Evolutionary conservation across 2,113 vertebrate genomes (phyloP).

Genomic region (Crotalus horridus): DNA sequence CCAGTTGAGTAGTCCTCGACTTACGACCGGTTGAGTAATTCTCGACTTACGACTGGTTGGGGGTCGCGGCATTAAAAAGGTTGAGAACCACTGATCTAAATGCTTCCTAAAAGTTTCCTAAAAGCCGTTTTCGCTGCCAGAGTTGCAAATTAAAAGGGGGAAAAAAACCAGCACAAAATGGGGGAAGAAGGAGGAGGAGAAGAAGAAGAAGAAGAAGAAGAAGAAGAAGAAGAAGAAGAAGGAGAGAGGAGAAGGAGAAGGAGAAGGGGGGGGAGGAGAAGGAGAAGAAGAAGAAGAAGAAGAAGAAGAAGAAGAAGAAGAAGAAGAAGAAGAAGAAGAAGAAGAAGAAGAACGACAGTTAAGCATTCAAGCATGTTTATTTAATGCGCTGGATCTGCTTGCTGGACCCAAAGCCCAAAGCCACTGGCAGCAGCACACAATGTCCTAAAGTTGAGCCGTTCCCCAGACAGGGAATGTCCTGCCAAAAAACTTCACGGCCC

Average conservation of each 20-base stretch:
- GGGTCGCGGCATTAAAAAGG: too few relatives aligned
- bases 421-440: fast-evolving
- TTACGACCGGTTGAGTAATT: too few relatives aligned
- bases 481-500: neutral
- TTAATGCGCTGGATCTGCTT: constrained; percentile 46
- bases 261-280: too few relatives aligned
- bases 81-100: constrained; percentile 10
- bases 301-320: neutral
- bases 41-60: too few relatives aligned
- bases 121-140: constrained; percentile 41
- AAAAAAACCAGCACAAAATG: neutral
- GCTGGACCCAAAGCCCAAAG: constrained; percentile 33
- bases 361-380: constrained; percentile 57
- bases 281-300: neutral
- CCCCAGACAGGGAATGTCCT: constrained; percentile 1
- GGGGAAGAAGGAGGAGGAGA: neutral
- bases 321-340: neutral
- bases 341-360: constrained; percentile 30
- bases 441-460: fast-evolving
- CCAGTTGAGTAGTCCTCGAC: too few relatives aligned
- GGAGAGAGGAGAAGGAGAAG: fast-evolving
- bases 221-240: neutral
- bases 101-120: constrained; percentile 42
- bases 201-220: neutral
- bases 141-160: constrained; percentile 2